Percentiles rank a stretch among this genome's conserved stretches.
Evolutionary conservation across 2,888 invertebrate genomes (phyloP).

Genomic region (Melieria picta): DNA sequence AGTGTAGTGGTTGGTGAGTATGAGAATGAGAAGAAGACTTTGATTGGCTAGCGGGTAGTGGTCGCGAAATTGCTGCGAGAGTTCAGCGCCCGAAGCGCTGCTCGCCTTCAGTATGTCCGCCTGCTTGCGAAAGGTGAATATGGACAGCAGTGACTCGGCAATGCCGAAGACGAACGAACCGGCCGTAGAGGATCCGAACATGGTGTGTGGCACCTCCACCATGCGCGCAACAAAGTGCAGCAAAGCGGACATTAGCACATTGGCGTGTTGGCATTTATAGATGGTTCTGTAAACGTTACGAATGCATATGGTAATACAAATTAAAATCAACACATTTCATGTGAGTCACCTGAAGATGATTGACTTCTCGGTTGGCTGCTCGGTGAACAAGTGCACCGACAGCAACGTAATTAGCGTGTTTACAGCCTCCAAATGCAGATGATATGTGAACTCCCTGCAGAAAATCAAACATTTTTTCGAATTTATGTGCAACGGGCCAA

Average conservation of each 20-base stretch:
- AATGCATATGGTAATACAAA: background rate
- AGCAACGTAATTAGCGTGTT: slow-evolving; percentile 88
- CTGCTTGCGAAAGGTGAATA: slow-evolving; percentile 75
- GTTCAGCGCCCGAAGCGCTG: slow-evolving; percentile 61
- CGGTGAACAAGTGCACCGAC: slow-evolving; percentile 86
- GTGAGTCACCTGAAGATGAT: slow-evolving; percentile 67
- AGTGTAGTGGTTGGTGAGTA: slow-evolving; percentile 91
- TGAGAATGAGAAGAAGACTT: slow-evolving; percentile 85
- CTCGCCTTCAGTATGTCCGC: slow-evolving; percentile 65
- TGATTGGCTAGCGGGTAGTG: slow-evolving; percentile 88
- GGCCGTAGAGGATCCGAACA: slow-evolving; percentile 73
- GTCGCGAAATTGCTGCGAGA: slow-evolving; percentile 68
- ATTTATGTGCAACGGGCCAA: background rate
- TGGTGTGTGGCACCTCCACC: slow-evolving; percentile 75
- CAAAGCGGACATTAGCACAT: slow-evolving; percentile 78
- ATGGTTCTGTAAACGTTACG: slow-evolving; percentile 53
- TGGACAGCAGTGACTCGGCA: slow-evolving; percentile 76
- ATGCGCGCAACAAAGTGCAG: slow-evolving; percentile 77
- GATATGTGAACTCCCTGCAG: slow-evolving; percentile 82
- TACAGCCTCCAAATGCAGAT: slow-evolving; percentile 86
- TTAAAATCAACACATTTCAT: background rate
- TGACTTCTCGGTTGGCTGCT: slow-evolving; percentile 76
- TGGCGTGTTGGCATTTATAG: slow-evolving; percentile 64
- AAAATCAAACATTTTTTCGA: slow-evolving; percentile 1
- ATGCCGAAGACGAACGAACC: slow-evolving; percentile 87